These are phyloP conservation scores for Panzeria rudis DNA, from an alignment of 2,888 invertebrate genomes.

Conservation along the genomic window DNA sequence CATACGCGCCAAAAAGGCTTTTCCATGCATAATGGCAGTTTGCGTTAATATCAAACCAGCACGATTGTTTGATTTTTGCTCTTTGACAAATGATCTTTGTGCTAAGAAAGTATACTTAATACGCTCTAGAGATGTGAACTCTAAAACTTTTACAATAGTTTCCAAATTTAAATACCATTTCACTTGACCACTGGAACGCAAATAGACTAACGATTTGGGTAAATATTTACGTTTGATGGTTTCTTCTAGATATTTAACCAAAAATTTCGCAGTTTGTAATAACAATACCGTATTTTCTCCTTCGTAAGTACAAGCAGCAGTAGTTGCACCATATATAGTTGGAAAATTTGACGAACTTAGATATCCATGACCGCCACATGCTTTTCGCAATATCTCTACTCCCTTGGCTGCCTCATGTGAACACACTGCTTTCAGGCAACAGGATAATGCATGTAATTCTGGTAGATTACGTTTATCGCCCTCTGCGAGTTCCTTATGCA, in stretches of 20 bases:
- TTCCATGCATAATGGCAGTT: conserved; percentile 87
- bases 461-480: conserved; percentile 91
- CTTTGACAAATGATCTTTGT: conserved; percentile 81
- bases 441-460: conserved; percentile 93
- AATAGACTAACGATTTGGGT: conserved; percentile 88
- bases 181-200: conserved; percentile 80
- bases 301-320: conserved; percentile 96
- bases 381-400: conserved; percentile 92
- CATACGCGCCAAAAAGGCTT: conserved; percentile 76
- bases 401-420: conserved; percentile 89
- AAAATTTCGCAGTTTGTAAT: conserved; percentile 93
- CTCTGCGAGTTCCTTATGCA: conserved; percentile 89
- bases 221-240: conserved; percentile 85
- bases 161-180: conserved; percentile 75
- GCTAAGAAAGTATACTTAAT: conserved; percentile 87
- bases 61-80: conserved; percentile 93
- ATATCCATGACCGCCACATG: conserved; percentile 98
- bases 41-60: conserved; percentile 91
- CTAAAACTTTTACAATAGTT: conserved; percentile 82
- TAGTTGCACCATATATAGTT: conserved; percentile 90
- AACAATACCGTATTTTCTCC: conserved; percentile 97
- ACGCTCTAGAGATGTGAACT: conserved; percentile 85
- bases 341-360: conserved; percentile 93
- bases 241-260: conserved; percentile 90
- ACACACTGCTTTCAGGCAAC: conserved; percentile 94